phyloP scores from a whole-genome alignment of 2,888 invertebrate genomes.

The Xestia sexstrigata region DNA sequence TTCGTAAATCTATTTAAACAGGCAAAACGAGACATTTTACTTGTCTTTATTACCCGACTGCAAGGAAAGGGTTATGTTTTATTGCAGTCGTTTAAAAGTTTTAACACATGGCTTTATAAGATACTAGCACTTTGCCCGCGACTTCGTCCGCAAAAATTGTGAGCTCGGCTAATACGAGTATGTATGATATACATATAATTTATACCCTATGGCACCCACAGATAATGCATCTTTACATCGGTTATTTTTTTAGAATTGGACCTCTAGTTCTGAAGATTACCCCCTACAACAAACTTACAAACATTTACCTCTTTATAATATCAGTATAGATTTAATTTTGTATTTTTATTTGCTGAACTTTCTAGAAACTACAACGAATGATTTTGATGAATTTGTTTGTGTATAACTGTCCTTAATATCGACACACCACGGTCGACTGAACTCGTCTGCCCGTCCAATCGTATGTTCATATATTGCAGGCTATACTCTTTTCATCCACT shows the following conservation, averaged over 20 bases:
- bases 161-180: no score
- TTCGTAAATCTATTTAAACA: conserved; percentile 73
- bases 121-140: neutral
- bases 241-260: no score
- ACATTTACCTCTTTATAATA: no score
- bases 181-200: no score
- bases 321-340: neutral
- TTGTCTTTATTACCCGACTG: conserved; percentile 33
- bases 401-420: conserved; percentile 21
- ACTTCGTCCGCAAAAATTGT: no score
- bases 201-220: no score
- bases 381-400: conserved; percentile 18
- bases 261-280: no score
- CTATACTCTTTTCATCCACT: conserved; percentile 25
- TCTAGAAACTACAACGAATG: neutral
- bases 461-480: conserved; percentile 41
- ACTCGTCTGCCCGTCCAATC: conserved; percentile 32
- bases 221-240: no score
- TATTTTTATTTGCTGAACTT: neutral
- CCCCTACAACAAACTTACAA: no score
- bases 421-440: conserved; percentile 25
- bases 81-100: conserved; percentile 38
- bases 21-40: conserved; percentile 56
- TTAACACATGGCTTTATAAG: neutral
- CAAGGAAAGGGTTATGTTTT: neutral